Percentiles rank a stretch among this genome's conserved stretches.
Evolutionary conservation across 1,140 invertebrate species (phyloP).

Genomic region (Muscidifurax raptorellus): DNA sequence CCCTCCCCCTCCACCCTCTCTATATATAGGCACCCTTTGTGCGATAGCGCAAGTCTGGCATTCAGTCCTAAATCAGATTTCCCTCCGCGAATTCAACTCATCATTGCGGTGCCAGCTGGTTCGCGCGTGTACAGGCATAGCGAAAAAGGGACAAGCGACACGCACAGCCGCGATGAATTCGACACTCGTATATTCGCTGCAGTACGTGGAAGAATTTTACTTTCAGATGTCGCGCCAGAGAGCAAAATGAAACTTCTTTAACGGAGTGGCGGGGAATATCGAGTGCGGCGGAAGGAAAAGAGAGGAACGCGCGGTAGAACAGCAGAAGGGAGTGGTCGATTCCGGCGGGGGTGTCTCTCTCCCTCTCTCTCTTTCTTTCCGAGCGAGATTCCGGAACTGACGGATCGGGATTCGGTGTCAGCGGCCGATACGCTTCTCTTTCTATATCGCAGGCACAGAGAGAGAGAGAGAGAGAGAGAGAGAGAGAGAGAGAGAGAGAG

Average conservation of each 20-base stretch:
- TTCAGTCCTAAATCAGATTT: slow-evolving; percentile 23
- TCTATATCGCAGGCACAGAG: too few relatives aligned
- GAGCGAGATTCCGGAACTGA: not conserved
- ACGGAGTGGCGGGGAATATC: not conserved
- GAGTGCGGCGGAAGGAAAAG: not conserved
- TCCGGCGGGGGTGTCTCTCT: not conserved
- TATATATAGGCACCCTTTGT: not conserved
- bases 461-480: not conserved
- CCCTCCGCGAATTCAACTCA: not conserved
- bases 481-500: not conserved
- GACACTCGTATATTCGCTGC: too few relatives aligned
- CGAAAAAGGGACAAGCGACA: not conserved
- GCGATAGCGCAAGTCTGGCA: not conserved
- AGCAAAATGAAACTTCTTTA: not conserved
- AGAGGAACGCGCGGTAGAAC: not conserved
- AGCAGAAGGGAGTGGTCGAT: slow-evolving; percentile 16
- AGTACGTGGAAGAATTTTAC: not conserved
- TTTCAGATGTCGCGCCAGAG: slow-evolving; percentile 1
- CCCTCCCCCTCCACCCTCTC: too few relatives aligned
- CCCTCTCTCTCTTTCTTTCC: too few relatives aligned
- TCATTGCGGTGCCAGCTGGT: not conserved
- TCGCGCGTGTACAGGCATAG: not conserved
- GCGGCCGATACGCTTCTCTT: not conserved
- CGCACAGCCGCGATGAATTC: too few relatives aligned
- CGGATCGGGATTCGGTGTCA: not conserved